Evolutionary conservation across 1,140 invertebrate species (phyloP).

Genomic region (Rhopalosiphum padi): DNA sequence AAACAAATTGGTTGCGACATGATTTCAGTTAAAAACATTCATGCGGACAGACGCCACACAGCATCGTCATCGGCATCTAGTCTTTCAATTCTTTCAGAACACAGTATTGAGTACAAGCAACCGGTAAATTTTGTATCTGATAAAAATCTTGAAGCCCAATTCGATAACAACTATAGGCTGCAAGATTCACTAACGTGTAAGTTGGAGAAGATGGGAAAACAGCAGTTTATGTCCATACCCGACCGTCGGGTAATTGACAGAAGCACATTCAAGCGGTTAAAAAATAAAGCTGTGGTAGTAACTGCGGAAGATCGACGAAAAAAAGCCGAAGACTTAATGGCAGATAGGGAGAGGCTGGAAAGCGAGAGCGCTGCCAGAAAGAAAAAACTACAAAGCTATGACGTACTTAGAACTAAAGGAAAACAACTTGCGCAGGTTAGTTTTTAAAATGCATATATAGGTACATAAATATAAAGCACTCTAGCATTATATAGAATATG

Average conservation of each 20-base stretch:
- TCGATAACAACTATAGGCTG: not conserved
- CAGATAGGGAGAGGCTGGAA: slow-evolving; percentile 56
- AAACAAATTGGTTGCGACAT: not conserved
- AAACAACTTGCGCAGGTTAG: slow-evolving; percentile 59
- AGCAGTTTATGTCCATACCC: not conserved
- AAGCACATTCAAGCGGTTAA: not conserved
- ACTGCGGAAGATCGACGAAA: slow-evolving; percentile 14
- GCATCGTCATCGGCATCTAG: too few species aligned
- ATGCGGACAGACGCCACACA: not conserved
- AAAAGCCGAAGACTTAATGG: slow-evolving; percentile 33
- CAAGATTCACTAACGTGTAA: not conserved
- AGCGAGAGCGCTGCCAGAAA: slow-evolving; percentile 57
- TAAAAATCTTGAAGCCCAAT: not conserved
- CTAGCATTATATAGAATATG: not conserved
- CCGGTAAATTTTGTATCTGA: not conserved
- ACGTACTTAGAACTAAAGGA: slow-evolving; percentile 56
- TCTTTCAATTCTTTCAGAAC: slow-evolving; percentile 3
- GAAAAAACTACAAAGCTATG: slow-evolving; percentile 59
- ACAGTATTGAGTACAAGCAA: not conserved
- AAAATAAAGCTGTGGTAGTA: slow-evolving; percentile 19
- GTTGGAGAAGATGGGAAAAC: not conserved
- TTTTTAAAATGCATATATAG: too few species aligned
- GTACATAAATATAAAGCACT: not conserved
- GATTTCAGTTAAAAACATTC: not conserved
- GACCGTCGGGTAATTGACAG: slow-evolving; percentile 32